A percentile compares a stretch with the other conserved stretches of the same genome.
Evolutionary conservation across 2,113 vertebrate genomes (phyloP).

Genomic region (Sclerurus mexicanus): DNA sequence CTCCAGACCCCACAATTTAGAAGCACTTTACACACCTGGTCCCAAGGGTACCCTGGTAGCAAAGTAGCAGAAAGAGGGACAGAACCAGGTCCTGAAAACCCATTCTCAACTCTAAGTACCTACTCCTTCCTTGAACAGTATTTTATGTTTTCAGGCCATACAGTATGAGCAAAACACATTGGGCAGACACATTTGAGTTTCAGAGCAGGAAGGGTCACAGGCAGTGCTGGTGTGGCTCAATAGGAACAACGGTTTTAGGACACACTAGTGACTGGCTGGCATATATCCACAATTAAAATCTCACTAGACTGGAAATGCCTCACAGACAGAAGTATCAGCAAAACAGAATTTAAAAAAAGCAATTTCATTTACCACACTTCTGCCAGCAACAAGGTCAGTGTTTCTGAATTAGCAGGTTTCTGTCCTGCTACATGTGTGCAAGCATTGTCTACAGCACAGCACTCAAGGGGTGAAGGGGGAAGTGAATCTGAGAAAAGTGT

Average conservation of each 20-base stretch:
- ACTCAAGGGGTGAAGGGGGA: neutral
- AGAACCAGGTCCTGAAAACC: neutral
- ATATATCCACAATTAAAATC: constrained; percentile 46
- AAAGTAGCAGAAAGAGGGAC: neutral
- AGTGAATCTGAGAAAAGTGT: neutral
- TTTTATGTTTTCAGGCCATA: neutral
- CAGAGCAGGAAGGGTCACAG: neutral
- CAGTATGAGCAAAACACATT: neutral
- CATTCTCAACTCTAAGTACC: neutral
- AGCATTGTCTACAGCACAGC: no score
- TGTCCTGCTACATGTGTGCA: neutral
- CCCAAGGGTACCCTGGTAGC: neutral
- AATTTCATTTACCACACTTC: neutral
- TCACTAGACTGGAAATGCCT: constrained; percentile 54
- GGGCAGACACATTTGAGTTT: neutral
- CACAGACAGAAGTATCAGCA: constrained; percentile 60
- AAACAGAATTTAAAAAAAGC: constrained; percentile 20
- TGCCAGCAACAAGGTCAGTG: neutral
- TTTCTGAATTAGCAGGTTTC: constrained; percentile 6
- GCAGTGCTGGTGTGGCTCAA: neutral
- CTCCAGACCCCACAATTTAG: neutral
- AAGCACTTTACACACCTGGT: neutral
- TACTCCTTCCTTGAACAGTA: neutral
- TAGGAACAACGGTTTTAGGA: constrained; percentile 5
- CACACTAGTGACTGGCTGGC: constrained; percentile 24